Conservation (phyloP, 2,888 invertebrate species). For the Drosophila kambysellisi region DNA sequence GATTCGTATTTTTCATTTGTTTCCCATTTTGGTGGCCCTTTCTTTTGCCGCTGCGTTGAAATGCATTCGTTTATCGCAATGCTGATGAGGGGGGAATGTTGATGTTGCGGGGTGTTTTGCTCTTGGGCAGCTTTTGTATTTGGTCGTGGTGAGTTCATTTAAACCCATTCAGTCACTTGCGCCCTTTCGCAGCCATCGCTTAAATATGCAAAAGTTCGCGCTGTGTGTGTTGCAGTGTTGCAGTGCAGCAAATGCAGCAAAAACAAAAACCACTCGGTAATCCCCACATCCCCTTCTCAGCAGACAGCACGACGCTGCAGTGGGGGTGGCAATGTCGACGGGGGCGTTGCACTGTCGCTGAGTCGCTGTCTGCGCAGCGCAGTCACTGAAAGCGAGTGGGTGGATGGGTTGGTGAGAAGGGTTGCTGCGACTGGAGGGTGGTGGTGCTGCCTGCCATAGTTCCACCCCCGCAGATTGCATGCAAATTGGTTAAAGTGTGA, state of each 20-base stretch:
- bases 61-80: constrained; percentile 57
- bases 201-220: constrained; percentile 80
- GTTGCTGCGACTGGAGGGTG: constrained; percentile 8
- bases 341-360: constrained; percentile 64
- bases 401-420: background rate
- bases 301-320: background rate
- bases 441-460: constrained; percentile 31
- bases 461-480: constrained; percentile 81
- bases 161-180: constrained; percentile 79
- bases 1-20: constrained; percentile 58
- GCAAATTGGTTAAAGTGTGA: constrained; percentile 84
- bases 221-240: constrained; percentile 57
- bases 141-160: constrained; percentile 79
- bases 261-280: constrained; percentile 41
- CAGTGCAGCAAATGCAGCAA: constrained; percentile 68
- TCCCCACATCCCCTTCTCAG: background rate
- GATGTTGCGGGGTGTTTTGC: constrained; percentile 14
- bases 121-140: constrained; percentile 46
- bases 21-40: constrained; percentile 45
- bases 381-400: constrained; percentile 14
- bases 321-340: constrained; percentile 47
- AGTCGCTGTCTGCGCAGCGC: constrained; percentile 58
- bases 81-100: background rate
- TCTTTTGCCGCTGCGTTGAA: constrained; percentile 61
- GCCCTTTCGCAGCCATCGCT: constrained; percentile 55